Conservation (phyloP, 2,888 invertebrate species). For the Rhyacophila evoluta region DNA sequence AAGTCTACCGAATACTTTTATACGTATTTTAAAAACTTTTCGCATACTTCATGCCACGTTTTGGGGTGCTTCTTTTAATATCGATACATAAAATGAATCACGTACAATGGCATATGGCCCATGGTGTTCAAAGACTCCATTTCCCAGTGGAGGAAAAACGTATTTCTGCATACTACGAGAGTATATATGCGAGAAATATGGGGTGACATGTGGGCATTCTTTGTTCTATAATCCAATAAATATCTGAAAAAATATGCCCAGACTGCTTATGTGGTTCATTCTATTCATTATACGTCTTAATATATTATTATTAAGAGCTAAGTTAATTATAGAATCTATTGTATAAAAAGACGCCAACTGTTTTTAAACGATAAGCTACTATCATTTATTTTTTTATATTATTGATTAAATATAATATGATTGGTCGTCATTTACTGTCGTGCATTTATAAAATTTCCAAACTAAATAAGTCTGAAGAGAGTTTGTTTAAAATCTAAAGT, state of each 20-base stretch:
- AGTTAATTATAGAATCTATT: no score
- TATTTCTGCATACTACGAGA: background rate
- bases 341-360: no score
- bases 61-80: slow-evolving; percentile 14
- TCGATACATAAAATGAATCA: slow-evolving; percentile 24
- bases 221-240: slow-evolving; percentile 50
- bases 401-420: no score
- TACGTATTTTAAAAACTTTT: slow-evolving; percentile 17
- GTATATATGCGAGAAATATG: background rate
- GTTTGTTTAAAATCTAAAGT: no score
- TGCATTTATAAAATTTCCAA: no score
- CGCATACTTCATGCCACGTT: background rate
- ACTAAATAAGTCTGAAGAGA: no score
- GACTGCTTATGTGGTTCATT: slow-evolving; percentile 43
- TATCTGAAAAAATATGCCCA: slow-evolving; percentile 48
- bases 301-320: no score
- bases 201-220: slow-evolving; percentile 19
- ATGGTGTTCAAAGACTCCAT: slow-evolving; percentile 2
- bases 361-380: no score
- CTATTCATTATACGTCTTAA: no score
- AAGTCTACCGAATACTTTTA: background rate
- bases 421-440: no score
- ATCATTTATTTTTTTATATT: no score
- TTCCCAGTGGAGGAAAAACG: background rate
- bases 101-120: slow-evolving; percentile 5